These are phyloP conservation scores for Miltochrista miniata DNA, from an alignment of 2,888 invertebrate species.

Conservation along the genomic window DNA sequence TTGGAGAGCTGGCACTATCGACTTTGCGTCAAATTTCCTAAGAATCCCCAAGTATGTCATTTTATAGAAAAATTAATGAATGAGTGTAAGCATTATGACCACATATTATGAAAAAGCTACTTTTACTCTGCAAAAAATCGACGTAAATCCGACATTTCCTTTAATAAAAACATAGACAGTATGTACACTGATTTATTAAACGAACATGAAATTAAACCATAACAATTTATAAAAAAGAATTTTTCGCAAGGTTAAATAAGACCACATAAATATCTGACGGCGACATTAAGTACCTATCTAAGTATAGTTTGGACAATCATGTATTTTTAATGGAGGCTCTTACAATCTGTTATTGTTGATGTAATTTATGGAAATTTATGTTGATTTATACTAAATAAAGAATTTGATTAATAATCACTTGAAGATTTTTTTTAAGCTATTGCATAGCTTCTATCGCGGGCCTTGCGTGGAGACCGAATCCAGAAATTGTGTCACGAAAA, in stretches of 20 bases:
- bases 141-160: slow-evolving; percentile 1
- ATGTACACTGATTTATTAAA: slow-evolving; percentile 3
- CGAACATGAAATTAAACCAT: slow-evolving; percentile 1
- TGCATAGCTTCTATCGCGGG: too few species aligned
- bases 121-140: slow-evolving; percentile 1
- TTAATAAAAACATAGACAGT: slow-evolving; percentile 1
- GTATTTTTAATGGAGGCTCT: neutral
- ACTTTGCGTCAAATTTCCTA: slow-evolving; percentile 2
- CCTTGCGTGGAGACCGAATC: too few species aligned
- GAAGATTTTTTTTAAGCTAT: too few species aligned
- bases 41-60: slow-evolving; percentile 3
- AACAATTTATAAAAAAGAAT: slow-evolving; percentile 1
- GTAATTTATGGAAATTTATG: too few species aligned
- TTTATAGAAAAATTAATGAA: slow-evolving; percentile 1
- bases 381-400: too few species aligned
- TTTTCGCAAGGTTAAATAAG: neutral
- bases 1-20: slow-evolving; percentile 3
- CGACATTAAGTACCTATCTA: neutral
- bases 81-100: neutral
- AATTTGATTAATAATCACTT: too few species aligned
- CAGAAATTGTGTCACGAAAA: too few species aligned
- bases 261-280: neutral
- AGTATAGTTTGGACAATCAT: neutral
- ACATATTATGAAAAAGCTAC: neutral
- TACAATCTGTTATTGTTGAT: neutral